Conservation (phyloP, 2,888 invertebrate species). For the Ernsta delagoae region DNA sequence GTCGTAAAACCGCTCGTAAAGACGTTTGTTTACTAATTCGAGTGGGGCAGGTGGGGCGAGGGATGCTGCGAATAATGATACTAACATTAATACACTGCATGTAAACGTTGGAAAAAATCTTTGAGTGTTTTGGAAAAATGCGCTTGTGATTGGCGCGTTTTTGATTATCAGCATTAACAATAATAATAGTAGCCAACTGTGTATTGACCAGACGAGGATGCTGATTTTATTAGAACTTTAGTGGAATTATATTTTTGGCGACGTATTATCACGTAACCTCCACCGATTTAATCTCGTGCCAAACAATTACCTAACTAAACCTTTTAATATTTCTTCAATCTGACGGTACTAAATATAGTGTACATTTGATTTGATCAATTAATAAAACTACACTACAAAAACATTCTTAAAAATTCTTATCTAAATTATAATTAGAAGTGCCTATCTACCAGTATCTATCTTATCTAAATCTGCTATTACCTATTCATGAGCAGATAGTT, state of each 20-base stretch:
- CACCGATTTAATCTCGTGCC: no score
- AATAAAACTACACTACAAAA: not conserved
- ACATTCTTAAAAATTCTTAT: not conserved
- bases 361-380: not conserved
- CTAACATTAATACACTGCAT: slow-evolving; percentile 43
- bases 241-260: no score
- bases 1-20: slow-evolving; percentile 84
- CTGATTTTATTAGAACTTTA: no score
- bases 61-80: slow-evolving; percentile 77
- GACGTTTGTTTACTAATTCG: slow-evolving; percentile 85
- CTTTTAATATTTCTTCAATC: no score
- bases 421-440: not conserved
- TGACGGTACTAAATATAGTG: no score
- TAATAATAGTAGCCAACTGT: no score
- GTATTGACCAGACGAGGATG: no score
- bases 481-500: slow-evolving; percentile 12
- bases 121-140: not conserved
- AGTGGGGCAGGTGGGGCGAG: slow-evolving; percentile 81
- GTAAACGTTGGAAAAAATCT: not conserved
- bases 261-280: no score
- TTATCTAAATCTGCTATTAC: slow-evolving; percentile 14
- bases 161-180: no score
- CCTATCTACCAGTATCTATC: not conserved
- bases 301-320: no score
- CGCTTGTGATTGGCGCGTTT: not conserved